Base-by-base conservation (phyloP, 2,888 invertebrate species). In the Erynnis tages region DNA sequence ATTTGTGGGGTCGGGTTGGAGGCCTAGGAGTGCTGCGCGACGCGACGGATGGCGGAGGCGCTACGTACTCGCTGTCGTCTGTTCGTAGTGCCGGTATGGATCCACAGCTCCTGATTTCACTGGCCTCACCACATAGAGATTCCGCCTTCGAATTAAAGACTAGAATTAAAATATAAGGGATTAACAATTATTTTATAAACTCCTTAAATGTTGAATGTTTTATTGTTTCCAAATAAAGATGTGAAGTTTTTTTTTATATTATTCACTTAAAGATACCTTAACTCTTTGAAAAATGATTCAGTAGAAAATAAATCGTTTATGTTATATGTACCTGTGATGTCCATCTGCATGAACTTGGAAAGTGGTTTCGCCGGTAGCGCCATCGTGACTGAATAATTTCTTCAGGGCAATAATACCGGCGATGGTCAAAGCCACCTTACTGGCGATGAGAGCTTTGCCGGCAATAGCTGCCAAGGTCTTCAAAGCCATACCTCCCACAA, bases 361-460 rank as follows among this genome's bases (percentile, higher is more conserved):
- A 59, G 92, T 91, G 37, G 91, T 91, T 71, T 92, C 92, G 57
- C 91, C 91, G 55, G 91, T 89, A 57, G 90, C 82, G 59, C 88
- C 82, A 60, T 93, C 93, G 59, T 93, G 92, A 56, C 93, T 92
- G 82, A 94, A 93, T 59, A 94, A 87, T 75, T 94, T 94, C 84
- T 93, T 94, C 62, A 94, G 78, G 14, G 92, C 93, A 63, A 94
- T 93, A 54, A 94, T 93, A 48, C 93, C 92, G 56, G 94, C 93
- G 63, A 94, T 93, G 55, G 94, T 93, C 53, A 94, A 77, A 1
- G 94, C 94, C 40, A 94, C 92, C 74, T 94, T 94, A 73, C 93
- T 93, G 61, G 94, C 93, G 56, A 94, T 91, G 57, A 94, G 84
- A 25, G 94, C 93, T 75, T 94, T 93, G 38, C 93, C 93, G 40